Conservation (phyloP, 2,888 invertebrate genomes). For the Coecobrya sp. region DNA sequence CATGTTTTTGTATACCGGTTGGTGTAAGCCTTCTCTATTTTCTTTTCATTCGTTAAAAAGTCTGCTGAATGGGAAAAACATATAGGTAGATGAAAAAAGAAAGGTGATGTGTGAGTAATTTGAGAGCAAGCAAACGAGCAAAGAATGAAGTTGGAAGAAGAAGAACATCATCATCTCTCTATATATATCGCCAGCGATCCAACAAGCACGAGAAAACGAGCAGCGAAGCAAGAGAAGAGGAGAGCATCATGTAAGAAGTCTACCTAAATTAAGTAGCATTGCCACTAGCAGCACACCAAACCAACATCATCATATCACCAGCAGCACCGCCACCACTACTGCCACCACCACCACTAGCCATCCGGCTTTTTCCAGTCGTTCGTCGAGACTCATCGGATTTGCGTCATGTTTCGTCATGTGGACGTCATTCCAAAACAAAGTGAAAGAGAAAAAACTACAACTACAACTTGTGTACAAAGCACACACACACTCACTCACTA, state of each 20-base stretch:
- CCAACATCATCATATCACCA: no score
- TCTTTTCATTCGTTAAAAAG: constrained; percentile 15
- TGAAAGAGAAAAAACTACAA: constrained; percentile 72
- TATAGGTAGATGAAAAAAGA: neutral
- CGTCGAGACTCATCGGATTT: constrained; percentile 84
- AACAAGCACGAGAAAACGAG: no score
- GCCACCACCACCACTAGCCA: constrained; percentile 52
- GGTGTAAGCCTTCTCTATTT: neutral
- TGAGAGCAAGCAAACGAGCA: neutral
- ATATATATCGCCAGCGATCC: no score
- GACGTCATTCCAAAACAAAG: constrained; percentile 87
- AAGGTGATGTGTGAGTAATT: constrained; percentile 23
- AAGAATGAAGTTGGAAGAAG: neutral
- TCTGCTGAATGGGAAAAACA: constrained; percentile 4
- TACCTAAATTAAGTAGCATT: neutral
- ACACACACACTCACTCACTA: constrained; percentile 6
- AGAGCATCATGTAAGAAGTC: neutral
- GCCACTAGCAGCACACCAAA: neutral
- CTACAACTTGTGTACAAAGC: constrained; percentile 32
- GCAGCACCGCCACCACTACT: neutral
- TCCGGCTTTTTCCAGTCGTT: constrained; percentile 69
- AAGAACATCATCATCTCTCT: neutral
- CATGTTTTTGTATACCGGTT: no score
- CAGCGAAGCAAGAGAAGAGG: neutral
- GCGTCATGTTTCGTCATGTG: constrained; percentile 86